These are phyloP conservation scores for Sinosuthora webbiana DNA, from an alignment of 2,113 vertebrate species.

Conservation along the genomic window DNA sequence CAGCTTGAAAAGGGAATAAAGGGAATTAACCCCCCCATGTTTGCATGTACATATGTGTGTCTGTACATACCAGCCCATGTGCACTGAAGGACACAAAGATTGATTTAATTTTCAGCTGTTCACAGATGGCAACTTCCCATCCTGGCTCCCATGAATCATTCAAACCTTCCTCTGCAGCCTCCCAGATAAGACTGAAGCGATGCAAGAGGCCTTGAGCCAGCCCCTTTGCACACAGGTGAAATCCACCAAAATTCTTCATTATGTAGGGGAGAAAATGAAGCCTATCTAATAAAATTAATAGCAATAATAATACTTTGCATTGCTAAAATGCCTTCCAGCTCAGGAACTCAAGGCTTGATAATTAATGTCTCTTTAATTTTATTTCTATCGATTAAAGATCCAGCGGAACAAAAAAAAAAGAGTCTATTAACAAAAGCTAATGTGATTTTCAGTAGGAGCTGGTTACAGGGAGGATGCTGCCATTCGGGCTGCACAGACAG, in stretches of 20 bases:
- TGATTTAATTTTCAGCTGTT: background rate
- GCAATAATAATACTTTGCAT: constrained; percentile 62
- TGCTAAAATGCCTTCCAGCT: constrained; percentile 65
- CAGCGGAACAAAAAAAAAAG: constrained; percentile 24
- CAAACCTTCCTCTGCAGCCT: background rate
- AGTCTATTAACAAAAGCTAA: constrained; percentile 63
- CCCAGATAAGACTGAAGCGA: background rate
- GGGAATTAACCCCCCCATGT: fast-evolving
- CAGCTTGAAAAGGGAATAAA: background rate
- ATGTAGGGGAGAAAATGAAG: background rate
- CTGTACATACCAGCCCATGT: background rate
- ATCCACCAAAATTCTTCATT: constrained; percentile 37
- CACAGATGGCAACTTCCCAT: background rate
- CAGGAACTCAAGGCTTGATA: constrained; percentile 43
- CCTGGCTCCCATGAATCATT: background rate
- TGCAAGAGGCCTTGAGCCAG: background rate
- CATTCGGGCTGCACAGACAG: constrained; percentile 32
- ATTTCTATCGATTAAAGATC: constrained; percentile 66
- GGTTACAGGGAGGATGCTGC: background rate
- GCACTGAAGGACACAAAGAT: background rate
- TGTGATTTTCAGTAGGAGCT: constrained; percentile 53
- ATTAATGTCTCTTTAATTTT: constrained; percentile 67
- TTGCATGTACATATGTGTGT: background rate
- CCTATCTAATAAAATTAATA: constrained; percentile 52
- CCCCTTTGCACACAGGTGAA: constrained; percentile 25